phyloP scores from a whole-genome alignment of 2,797 vertebrate genomes.

The Acanthiza pusilla region DNA sequence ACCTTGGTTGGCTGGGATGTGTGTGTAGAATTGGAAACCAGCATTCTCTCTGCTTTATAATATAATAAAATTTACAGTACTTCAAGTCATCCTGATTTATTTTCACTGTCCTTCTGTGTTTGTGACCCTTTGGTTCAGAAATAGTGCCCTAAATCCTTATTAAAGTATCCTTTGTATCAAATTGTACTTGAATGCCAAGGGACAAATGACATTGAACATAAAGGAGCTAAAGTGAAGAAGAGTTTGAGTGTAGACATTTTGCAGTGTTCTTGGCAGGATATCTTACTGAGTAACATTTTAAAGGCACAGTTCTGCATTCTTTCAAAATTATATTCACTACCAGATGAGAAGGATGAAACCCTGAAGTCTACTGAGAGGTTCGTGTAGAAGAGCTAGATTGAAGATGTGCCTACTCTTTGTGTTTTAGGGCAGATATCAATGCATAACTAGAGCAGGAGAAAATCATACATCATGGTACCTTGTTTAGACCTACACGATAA shows the following conservation, averaged over 20 bases:
- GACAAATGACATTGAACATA: not conserved
- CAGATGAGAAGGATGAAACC: not conserved
- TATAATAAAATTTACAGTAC: constrained; percentile 1
- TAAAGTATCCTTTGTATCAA: constrained; percentile 4
- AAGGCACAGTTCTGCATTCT: not conserved
- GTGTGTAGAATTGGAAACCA: not conserved
- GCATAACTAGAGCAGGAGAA: not conserved
- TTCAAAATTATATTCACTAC: not conserved
- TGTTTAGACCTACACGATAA: not conserved
- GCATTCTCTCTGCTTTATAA: not conserved
- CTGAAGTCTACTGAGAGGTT: not conserved
- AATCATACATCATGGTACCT: not conserved
- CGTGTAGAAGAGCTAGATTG: not conserved
- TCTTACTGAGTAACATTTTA: not conserved
- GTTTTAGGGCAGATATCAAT: not conserved
- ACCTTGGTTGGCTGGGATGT: not conserved
- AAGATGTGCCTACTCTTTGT: not conserved
- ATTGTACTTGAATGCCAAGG: not conserved
- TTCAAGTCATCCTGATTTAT: not conserved
- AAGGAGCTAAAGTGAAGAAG: not conserved
- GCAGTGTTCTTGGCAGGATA: not conserved
- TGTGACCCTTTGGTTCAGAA: constrained; percentile 20
- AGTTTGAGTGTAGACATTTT: not conserved
- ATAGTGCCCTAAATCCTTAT: constrained; percentile 7
- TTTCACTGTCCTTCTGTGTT: not conserved